Percentiles rank a stretch among this genome's conserved stretches.
These are phyloP conservation scores for Arenaria interpres DNA, from an alignment of 2,113 vertebrate genomes.

Conservation along the genomic window DNA sequence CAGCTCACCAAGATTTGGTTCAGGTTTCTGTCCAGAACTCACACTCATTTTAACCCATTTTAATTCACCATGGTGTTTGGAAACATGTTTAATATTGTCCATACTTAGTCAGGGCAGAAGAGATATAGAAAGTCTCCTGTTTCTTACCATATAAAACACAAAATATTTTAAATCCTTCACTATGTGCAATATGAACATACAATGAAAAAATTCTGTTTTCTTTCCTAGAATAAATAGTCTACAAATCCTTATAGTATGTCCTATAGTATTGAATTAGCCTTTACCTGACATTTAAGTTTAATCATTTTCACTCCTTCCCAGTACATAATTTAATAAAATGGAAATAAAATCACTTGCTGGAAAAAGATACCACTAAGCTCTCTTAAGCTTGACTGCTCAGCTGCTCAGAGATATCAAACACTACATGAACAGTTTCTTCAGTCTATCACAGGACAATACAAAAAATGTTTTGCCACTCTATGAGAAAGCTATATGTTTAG, in stretches of 20 bases:
- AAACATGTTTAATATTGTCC: neutral
- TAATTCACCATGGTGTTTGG: neutral
- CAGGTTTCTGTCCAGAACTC: neutral
- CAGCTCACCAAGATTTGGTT: neutral
- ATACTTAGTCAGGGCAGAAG: neutral
- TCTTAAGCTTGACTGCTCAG: neutral
- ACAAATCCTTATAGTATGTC: neutral
- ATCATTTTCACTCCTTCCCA: conserved; percentile 49
- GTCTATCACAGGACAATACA: neutral
- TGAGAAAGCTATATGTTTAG: neutral
- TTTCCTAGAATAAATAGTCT: conserved; percentile 29
- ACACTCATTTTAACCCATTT: neutral
- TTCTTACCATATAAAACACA: conserved; percentile 2
- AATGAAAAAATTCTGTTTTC: conserved; percentile 29
- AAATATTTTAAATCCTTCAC: neutral
- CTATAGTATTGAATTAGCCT: conserved; percentile 66
- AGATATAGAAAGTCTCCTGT: neutral
- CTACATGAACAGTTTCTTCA: neutral
- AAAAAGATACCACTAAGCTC: conserved; percentile 8
- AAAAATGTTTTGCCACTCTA: neutral
- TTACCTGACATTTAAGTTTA: conserved; percentile 67
- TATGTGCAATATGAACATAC: neutral
- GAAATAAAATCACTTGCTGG: conserved; percentile 25
- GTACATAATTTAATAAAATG: conserved; percentile 67
- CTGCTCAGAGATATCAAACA: neutral